Conservation (phyloP, 2,888 invertebrate genomes). For the Chymomyza caudatula region DNA sequence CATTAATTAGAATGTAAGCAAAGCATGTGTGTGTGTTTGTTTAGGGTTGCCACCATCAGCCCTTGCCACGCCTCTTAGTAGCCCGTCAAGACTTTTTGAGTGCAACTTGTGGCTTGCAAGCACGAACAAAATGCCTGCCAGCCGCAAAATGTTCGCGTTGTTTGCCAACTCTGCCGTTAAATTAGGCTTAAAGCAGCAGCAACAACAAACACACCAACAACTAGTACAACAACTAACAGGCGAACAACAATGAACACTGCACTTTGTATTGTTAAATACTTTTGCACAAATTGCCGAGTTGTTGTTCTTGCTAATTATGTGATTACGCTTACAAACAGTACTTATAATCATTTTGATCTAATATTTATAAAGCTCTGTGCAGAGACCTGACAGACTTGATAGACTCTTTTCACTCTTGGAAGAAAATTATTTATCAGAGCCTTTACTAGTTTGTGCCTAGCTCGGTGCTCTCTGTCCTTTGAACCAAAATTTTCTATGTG, state of each 20-base stretch:
- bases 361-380: too few relatives aligned
- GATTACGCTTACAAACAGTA: slow-evolving; percentile 27
- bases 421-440: too few relatives aligned
- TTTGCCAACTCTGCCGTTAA: slow-evolving; percentile 57
- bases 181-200: slow-evolving; percentile 60
- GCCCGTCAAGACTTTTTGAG: slow-evolving; percentile 26
- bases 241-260: slow-evolving; percentile 13
- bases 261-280: slow-evolving; percentile 54
- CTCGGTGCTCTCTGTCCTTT: too few relatives aligned
- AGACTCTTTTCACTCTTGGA: too few relatives aligned
- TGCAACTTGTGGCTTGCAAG: slow-evolving; percentile 47
- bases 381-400: too few relatives aligned
- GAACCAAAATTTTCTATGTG: too few relatives aligned
- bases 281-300: slow-evolving; percentile 42
- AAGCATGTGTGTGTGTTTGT: slow-evolving; percentile 15
- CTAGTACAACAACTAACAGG: slow-evolving; percentile 8
- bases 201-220: slow-evolving; percentile 1
- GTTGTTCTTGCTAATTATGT: slow-evolving; percentile 56
- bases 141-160: slow-evolving; percentile 39
- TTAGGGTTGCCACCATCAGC: neutral
- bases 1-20: slow-evolving; percentile 66
- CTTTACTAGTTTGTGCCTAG: too few relatives aligned
- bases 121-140: slow-evolving; percentile 58
- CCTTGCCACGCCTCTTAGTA: neutral
- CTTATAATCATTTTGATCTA: too few relatives aligned